Conservation (phyloP, 2,888 invertebrate species). For the Oasisia sp. region DNA sequence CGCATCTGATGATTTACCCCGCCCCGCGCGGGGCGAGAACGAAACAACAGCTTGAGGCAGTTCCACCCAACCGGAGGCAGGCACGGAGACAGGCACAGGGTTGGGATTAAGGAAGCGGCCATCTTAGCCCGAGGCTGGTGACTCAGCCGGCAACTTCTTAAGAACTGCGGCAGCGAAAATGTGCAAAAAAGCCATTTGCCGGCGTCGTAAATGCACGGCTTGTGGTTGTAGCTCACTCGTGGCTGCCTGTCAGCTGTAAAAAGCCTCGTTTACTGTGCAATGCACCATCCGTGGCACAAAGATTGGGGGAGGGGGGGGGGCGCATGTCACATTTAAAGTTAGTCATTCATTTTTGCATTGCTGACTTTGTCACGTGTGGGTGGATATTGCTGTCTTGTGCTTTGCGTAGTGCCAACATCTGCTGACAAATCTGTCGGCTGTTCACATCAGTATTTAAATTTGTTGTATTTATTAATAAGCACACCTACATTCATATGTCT, state of each 20-base stretch:
- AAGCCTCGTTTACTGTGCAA: neutral
- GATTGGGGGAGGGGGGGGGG: neutral
- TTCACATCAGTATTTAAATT: neutral
- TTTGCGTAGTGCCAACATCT: neutral
- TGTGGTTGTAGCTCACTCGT: neutral
- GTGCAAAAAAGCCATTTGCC: neutral
- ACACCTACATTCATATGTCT: neutral
- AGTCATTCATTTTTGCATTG: neutral
- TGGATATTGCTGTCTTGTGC: neutral
- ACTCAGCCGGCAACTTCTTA: neutral
- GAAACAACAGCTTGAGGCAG: neutral
- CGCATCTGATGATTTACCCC: neutral
- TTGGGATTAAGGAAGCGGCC: neutral
- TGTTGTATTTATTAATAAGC: neutral
- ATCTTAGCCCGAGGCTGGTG: neutral
- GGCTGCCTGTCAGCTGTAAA: neutral
- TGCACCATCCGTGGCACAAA: neutral
- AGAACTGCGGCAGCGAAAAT: neutral
- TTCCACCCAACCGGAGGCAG: neutral
- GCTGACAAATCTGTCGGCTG: neutral
- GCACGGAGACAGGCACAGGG: neutral
- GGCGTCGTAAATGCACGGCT: neutral
- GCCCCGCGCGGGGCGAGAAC: neutral
- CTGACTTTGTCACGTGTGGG: neutral
- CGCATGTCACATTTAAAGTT: neutral